A percentile compares a stretch with the other conserved stretches of the same genome.
Evolutionary conservation across 1,140 invertebrate species (phyloP).

Genomic region (Oryctes rhinoceros): DNA sequence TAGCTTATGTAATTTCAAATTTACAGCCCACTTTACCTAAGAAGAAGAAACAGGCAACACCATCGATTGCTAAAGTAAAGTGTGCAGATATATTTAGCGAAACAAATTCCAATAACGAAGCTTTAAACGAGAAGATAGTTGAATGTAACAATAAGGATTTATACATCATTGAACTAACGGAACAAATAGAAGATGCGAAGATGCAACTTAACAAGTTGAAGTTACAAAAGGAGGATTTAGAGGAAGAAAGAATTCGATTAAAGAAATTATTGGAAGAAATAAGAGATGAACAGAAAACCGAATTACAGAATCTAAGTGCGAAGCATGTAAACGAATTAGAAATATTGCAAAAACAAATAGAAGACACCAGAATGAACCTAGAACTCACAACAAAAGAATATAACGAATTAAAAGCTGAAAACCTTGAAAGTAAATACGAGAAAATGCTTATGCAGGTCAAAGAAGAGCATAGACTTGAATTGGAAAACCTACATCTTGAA

Average conservation of each 20-base stretch:
- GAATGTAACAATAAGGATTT: slow-evolving; percentile 59
- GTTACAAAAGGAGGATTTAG: slow-evolving; percentile 58
- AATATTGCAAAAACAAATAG: slow-evolving; percentile 52
- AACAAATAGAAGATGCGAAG: slow-evolving; percentile 58
- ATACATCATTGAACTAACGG: slow-evolving; percentile 57
- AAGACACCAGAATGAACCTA: neutral
- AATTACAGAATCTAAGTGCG: slow-evolving; percentile 47
- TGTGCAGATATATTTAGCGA: slow-evolving; percentile 48
- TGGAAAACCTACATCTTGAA: slow-evolving; percentile 41
- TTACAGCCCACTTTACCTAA: slow-evolving; percentile 50
- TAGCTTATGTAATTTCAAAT: slow-evolving; percentile 44
- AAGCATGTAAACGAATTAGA: slow-evolving; percentile 48
- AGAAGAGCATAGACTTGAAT: slow-evolving; percentile 42
- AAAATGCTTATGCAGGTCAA: slow-evolving; percentile 56
- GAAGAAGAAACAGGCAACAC: slow-evolving; percentile 46
- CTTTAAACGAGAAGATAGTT: slow-evolving; percentile 57
- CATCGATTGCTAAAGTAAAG: slow-evolving; percentile 48
- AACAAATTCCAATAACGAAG: slow-evolving; percentile 49
- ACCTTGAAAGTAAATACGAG: slow-evolving; percentile 45
- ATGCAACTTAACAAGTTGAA: slow-evolving; percentile 47
- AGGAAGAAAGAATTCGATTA: slow-evolving; percentile 60
- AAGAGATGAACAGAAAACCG: slow-evolving; percentile 43
- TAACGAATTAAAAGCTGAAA: neutral
- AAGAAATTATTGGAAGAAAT: slow-evolving; percentile 33
- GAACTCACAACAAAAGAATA: neutral